Evolutionary conservation across 2,888 invertebrate genomes (phyloP), one percentile per base, ranked within the genome.

Genomic region (Cylloceria caligata): DNA sequence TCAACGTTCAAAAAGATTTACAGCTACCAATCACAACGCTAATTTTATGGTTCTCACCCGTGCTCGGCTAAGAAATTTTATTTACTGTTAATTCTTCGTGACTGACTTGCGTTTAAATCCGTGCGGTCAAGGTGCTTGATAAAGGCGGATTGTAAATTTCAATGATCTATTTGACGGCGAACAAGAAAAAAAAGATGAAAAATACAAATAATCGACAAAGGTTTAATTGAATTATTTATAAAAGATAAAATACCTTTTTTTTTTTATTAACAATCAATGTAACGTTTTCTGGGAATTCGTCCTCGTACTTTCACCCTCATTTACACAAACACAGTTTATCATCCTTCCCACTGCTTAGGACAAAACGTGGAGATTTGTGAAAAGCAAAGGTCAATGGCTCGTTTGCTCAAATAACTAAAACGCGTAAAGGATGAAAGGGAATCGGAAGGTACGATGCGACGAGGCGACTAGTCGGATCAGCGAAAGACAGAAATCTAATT

Each of bases 371-470:
- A 13, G 34, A 60, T 62, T 64, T 13, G 68, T 34, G 24, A 36
- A 62, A n/a, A 36, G 1, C n/a, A 39, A 72, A 83, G 76, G 76
- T 85, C 65, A 81, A 80, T 68, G 73, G 55, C 57, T 73, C 68
- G 86, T 86, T 86, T 86, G 83, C 68, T 64, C 84, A 80, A 87
- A 88, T 88, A 87, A 88, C 88, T 87, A 88, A 87, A 88, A 87
- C 87, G 81, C 57, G 60, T 83, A 86, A 84, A 83, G 85, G 87
- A 86, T 86, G 85, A 87, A 88, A 87, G 88, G 77, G 85, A 88
- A 87, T 87, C 84, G 82, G 78, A 72, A 80, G 84, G 84, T 80
- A 77, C 72, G 67, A 67, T 42, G 75, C 27, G 62, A 55, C 62
- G 71, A 52, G 76, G 52, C 67, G 74, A 64, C 67, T 67, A 73